These are phyloP conservation scores for Polietes domitor DNA, from an alignment of 2,888 invertebrate species.

Conservation along the genomic window DNA sequence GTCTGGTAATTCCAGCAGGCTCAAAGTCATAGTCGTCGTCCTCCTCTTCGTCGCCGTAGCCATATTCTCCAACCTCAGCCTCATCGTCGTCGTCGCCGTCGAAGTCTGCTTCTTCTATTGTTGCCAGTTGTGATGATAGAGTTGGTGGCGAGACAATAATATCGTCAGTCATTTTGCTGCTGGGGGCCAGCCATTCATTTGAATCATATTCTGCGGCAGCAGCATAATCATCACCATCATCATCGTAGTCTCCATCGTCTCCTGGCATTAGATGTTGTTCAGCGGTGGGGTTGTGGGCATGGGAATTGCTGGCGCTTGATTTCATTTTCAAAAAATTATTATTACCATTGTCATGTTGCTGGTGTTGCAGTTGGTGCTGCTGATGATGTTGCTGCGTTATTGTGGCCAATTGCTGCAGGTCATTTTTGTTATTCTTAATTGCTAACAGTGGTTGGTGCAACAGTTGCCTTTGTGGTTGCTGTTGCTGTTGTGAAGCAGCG, in stretches of 20 bases:
- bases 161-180: conserved; percentile 50
- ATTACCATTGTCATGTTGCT: conserved; percentile 54
- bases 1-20: conserved; percentile 68
- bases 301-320: conserved; percentile 42
- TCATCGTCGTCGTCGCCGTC: conserved; percentile 23
- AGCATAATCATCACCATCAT: neutral
- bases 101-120: conserved; percentile 21
- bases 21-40: conserved; percentile 2
- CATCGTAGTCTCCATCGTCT: neutral
- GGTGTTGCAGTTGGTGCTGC: conserved; percentile 68
- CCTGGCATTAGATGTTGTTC: conserved; percentile 1
- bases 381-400: conserved; percentile 48
- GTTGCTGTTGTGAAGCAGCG: conserved; percentile 9
- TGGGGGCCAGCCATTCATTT: conserved; percentile 44
- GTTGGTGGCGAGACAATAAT: conserved; percentile 45
- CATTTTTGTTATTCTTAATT: conserved; percentile 51
- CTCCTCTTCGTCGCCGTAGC: neutral
- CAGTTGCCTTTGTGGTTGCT: conserved; percentile 22
- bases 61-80: neutral
- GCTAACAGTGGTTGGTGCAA: conserved; percentile 22
- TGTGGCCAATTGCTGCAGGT: conserved; percentile 40
- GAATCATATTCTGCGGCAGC: conserved; percentile 20
- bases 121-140: neutral
- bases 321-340: conserved; percentile 40
- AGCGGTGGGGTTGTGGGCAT: conserved; percentile 47